These are phyloP conservation scores for Liodrosophila aerea DNA, from an alignment of 2,888 invertebrate genomes.

Conservation along the genomic window DNA sequence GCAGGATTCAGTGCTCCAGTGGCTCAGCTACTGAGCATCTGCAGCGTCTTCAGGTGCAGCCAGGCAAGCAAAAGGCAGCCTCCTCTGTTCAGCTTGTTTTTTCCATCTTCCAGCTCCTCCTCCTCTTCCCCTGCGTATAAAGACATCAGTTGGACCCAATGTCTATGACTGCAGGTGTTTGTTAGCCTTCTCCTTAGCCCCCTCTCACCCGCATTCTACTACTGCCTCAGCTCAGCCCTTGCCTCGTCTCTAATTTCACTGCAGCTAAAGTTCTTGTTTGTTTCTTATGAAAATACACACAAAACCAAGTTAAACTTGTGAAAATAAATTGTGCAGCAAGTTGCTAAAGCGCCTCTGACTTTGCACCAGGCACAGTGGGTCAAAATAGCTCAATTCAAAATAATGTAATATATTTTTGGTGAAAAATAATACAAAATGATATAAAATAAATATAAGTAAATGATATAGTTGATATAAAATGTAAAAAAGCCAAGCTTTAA, in stretches of 20 bases:
- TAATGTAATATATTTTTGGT: not conserved
- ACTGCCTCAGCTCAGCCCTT: not conserved
- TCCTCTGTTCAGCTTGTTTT: slow-evolving; percentile 11
- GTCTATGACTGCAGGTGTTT: slow-evolving; percentile 71
- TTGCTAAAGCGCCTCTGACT: slow-evolving; percentile 32
- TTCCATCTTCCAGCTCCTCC: not conserved
- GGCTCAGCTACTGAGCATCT: slow-evolving; percentile 25
- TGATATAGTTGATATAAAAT: no score
- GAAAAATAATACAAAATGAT: not conserved
- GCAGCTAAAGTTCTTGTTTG: slow-evolving; percentile 74
- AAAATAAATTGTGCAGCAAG: slow-evolving; percentile 65
- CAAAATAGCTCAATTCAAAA: not conserved
- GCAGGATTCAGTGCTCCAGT: no score
- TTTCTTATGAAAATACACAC: slow-evolving; percentile 64
- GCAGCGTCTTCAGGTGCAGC: slow-evolving; percentile 57
- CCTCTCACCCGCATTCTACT: slow-evolving; percentile 16
- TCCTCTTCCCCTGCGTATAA: not conserved
- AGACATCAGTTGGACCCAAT: slow-evolving; percentile 29
- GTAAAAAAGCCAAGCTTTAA: no score
- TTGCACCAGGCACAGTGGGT: slow-evolving; percentile 26
- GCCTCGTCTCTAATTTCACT: slow-evolving; percentile 60
- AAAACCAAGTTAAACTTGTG: slow-evolving; percentile 55
- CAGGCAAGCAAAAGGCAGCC: slow-evolving; percentile 36
- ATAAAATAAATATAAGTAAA: not conserved
- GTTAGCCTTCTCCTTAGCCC: slow-evolving; percentile 29